Conservation (phyloP, 35 echinoderm and acorn worm genomes). For the Holothuria glaberrima region DNA sequence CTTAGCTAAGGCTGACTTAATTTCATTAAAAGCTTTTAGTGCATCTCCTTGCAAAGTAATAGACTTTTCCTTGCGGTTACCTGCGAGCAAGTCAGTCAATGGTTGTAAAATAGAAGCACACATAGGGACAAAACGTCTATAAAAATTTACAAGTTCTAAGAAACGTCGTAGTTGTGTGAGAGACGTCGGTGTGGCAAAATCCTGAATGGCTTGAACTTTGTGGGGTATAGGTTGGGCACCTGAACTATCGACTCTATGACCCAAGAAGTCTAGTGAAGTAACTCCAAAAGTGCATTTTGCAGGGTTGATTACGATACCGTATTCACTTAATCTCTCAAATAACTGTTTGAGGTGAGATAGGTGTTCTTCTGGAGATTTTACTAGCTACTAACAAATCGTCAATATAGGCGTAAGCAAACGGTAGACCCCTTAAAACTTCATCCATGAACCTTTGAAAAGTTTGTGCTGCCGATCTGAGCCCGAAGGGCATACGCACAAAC, state of each 20-base stretch:
- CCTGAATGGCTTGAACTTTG: constrained; percentile 40
- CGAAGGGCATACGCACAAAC: constrained; percentile 70
- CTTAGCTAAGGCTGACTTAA: constrained; percentile 42
- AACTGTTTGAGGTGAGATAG: not conserved
- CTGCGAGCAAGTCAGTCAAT: constrained; percentile 55
- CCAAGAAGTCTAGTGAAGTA: not conserved
- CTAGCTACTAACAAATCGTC: constrained; percentile 71
- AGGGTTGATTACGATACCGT: constrained; percentile 59
- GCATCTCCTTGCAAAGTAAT: constrained; percentile 7
- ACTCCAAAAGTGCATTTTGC: constrained; percentile 47
- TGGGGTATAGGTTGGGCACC: constrained; percentile 37
- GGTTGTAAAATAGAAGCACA: constrained; percentile 56
- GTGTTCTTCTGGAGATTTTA: constrained; percentile 11
- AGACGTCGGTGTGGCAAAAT: constrained; percentile 49
- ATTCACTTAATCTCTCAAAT: constrained; percentile 56
- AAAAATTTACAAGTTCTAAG: constrained; percentile 75
- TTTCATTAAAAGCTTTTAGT: constrained; percentile 25
- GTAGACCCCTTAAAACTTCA: constrained; percentile 43
- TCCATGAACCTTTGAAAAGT: constrained; percentile 76
- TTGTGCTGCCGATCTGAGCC: constrained; percentile 61
- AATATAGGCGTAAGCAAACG: constrained; percentile 65
- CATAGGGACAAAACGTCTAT: constrained; percentile 66
- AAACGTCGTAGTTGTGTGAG: constrained; percentile 25
- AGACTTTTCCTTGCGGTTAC: constrained; percentile 24
- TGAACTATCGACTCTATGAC: not conserved